phyloP scores from a whole-genome alignment of 2,888 invertebrate species.

The Lumbricus terrestris region DNA sequence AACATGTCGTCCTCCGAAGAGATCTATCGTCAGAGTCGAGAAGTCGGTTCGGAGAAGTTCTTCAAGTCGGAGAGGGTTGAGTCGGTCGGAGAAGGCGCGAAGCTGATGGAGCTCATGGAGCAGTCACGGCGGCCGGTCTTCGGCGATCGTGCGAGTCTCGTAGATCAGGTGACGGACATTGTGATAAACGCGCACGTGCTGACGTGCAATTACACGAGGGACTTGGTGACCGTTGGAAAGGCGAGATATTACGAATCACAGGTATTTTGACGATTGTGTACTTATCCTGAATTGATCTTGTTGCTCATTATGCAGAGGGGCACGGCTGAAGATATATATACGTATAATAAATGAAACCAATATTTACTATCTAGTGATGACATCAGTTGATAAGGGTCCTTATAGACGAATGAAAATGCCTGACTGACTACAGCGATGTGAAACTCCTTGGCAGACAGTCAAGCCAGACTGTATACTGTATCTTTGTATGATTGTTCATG shows the following conservation, averaged over 20 bases:
- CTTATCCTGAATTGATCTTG: neutral
- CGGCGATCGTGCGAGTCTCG: constrained; percentile 29
- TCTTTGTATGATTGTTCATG: neutral
- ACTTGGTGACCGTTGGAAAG: neutral
- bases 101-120: neutral
- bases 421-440: neutral
- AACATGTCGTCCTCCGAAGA: neutral
- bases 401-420: neutral
- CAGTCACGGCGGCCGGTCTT: neutral
- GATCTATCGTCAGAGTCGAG: neutral
- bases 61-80: neutral
- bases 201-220: constrained; percentile 86
- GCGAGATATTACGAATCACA: neutral
- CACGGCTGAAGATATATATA: neutral
- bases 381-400: neutral
- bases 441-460: neutral
- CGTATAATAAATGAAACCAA: no score
- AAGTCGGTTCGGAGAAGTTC: neutral
- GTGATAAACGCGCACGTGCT: constrained; percentile 79
- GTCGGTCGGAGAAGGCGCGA: neutral
- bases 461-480: neutral
- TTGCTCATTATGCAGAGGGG: neutral
- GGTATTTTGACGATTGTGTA: neutral
- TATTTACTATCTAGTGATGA: neutral
- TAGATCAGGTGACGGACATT: constrained; percentile 34